Base-by-base conservation (phyloP, 2,797 vertebrate species). In the Borostomias antarcticus region DNA sequence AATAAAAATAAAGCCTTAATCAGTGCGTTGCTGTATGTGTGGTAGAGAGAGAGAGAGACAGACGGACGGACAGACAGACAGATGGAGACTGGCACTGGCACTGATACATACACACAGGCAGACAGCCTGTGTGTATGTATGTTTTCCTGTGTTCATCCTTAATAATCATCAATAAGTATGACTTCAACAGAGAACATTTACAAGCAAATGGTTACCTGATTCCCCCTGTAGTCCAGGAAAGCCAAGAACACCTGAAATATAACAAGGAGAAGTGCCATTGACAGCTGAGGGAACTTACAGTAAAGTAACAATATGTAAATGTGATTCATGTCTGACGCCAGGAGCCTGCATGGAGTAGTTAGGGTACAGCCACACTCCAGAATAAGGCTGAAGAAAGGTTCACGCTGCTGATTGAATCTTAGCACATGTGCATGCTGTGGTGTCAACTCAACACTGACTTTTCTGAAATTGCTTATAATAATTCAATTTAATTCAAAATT, bases 221-320 rank as follows among this genome's bases (percentile, higher is more conserved):
- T 77, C 25, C 0, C 90, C 90, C 50, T 67, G 61, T 15, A 66
- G 23, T 59, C 90, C 90, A 8, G 88, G 84, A 69, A 88, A 86
- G 26, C 90, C 90, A 50, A 85, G 66, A 6, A 81, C 15, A 54
- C 90, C 90, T 91, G 70, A 64, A 75, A 75, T 53, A 56, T 19
- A 30, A 57, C 17, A 76, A 9, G 79, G 21, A 64, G 54, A 32
- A 59, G 25, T 30, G 53, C 53, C 10, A 56, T 7, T 32, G 28
- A 32, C 53, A 32, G 9, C 17, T 56, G 29, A 56, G 17, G 2
- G n/a, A 32, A 54, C 28, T 17, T 29, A 30, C n/a, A n/a, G n/a
- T n/a, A n/a, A n/a, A n/a, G n/a, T n/a, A n/a, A 45, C 40, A n/a
- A 17, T n/a, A n/a, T 45, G 40, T 17, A 45, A n/a, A 45, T n/a